Evolutionary conservation across 2,888 invertebrate species (phyloP), one percentile per base, ranked within the genome.

Genomic region (Brenthis daphne): DNA sequence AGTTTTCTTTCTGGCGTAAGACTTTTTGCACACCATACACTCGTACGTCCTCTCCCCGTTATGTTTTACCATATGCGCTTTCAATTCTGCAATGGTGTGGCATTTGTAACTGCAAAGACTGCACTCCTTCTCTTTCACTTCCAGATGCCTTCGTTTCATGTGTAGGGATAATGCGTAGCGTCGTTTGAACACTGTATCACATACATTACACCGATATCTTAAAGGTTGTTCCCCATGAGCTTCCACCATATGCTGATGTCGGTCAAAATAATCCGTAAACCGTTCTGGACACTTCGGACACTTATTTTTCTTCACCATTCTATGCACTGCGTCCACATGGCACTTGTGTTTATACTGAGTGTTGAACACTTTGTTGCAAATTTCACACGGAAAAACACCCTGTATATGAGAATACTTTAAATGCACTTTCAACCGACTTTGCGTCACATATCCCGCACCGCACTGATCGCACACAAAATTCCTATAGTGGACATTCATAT

Each of bases 401-500:
- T 76, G 80, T 0, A 76, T 75, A 13, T 90, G 90, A 67, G 85
- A 82, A 20, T 83, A 84, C 67, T 87, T 86, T 0, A 78, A 70
- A 43, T 90, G 90, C 0, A 88, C 86, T 76, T 88, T 88, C 4
- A 90, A 63, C 3, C 86, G 75, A 47, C 85, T 85, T 64, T 83
- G 84, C 0, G 88, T 90, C 0, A 88, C 82, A 48, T 87, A 90
- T 0, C 90, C 90, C 0, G 85, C 80, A 0, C 89, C 89, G 43
- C 90, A 90, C 4, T 86, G 84, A 14, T 85, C 84, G 57, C 90
- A 90, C 0, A 89, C 83, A 29, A 84, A 88, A 16, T 90, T 89
- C 16, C 88, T 79, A 57, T 82, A 90, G 68, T 90, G 90, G 0
- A 83, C 81, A 8, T 90, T 90, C 90, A 90, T 90, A 69, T 90